Evolutionary conservation across 2,113 vertebrate species (phyloP).

Genomic region (Nannobrachium achirus): DNA sequence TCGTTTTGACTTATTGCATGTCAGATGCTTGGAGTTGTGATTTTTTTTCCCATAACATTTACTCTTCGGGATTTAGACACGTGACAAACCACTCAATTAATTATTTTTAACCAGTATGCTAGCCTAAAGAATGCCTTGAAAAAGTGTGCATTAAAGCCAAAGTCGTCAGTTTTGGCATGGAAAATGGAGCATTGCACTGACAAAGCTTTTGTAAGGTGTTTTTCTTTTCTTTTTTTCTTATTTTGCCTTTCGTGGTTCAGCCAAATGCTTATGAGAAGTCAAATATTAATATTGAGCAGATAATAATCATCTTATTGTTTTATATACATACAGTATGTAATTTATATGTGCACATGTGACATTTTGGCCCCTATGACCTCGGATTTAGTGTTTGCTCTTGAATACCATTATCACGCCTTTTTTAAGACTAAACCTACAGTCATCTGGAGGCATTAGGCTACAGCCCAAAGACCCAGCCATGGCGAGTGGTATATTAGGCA

Average conservation of each 20-base stretch:
- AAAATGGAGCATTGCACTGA: slow-evolving; percentile 66
- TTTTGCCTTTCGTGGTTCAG: slow-evolving; percentile 50
- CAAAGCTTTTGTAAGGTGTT: slow-evolving; percentile 60
- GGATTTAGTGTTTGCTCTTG: slow-evolving; percentile 48
- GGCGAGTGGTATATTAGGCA: slow-evolving; percentile 12
- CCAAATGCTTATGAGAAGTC: slow-evolving; percentile 55
- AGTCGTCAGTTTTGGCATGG: slow-evolving; percentile 65
- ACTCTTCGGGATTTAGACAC: slow-evolving; percentile 41
- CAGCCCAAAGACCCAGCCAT: slow-evolving; percentile 66
- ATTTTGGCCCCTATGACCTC: slow-evolving; percentile 37
- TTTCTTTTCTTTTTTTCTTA: slow-evolving; percentile 46
- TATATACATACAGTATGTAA: slow-evolving; percentile 21
- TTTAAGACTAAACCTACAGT: slow-evolving; percentile 33
- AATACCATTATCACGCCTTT: slow-evolving; percentile 55
- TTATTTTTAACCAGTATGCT: slow-evolving; percentile 44
- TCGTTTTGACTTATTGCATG: slow-evolving; percentile 51
- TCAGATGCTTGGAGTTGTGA: slow-evolving; percentile 54
- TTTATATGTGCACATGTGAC: slow-evolving; percentile 26
- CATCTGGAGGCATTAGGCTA: slow-evolving; percentile 64
- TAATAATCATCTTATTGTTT: slow-evolving; percentile 41
- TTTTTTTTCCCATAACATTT: slow-evolving; percentile 25
- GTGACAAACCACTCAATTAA: slow-evolving; percentile 66
- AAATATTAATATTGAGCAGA: slow-evolving; percentile 54
- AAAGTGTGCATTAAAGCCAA: slow-evolving; percentile 65
- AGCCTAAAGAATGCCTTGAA: slow-evolving; percentile 63